phyloP scores from a whole-genome alignment of 2,797 vertebrate species.

The Gymnoscopelus braueri region DNA sequence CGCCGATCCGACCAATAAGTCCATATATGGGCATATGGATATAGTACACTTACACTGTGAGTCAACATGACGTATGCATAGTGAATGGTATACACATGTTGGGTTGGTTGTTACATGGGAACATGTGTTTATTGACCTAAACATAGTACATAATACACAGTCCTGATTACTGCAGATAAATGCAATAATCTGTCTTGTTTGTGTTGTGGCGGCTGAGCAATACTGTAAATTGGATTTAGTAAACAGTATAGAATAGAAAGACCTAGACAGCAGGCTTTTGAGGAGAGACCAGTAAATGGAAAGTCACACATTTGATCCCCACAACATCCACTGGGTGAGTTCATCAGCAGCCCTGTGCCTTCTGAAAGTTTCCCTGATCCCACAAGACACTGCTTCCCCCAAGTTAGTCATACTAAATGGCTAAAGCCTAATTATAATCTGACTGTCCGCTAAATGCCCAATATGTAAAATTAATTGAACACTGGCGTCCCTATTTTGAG shows the following conservation, averaged over 20 bases:
- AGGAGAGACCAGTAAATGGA: background rate
- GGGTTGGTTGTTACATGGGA: slow-evolving; percentile 20
- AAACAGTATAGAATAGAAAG: background rate
- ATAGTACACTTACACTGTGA: background rate
- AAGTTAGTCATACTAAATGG: too few relatives aligned
- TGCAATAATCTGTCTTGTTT: background rate
- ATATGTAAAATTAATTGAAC: too few relatives aligned
- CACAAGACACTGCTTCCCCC: too few relatives aligned
- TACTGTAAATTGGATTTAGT: background rate
- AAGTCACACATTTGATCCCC: too few relatives aligned
- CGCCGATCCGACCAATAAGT: too few relatives aligned
- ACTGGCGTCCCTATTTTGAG: too few relatives aligned
- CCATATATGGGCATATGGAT: too few relatives aligned
- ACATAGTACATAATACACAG: background rate
- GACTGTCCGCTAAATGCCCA: too few relatives aligned
- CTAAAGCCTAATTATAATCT: too few relatives aligned
- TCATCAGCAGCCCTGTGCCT: too few relatives aligned
- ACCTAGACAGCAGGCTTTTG: background rate
- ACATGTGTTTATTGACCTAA: slow-evolving; percentile 47
- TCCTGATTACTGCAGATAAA: background rate
- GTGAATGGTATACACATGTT: slow-evolving; percentile 14
- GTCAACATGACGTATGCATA: slow-evolving; percentile 15
- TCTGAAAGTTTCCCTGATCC: too few relatives aligned
- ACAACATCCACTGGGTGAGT: too few relatives aligned
- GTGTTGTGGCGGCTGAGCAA: background rate